Evolutionary conservation across 2,113 vertebrate species (phyloP).

Genomic region (Kryptolebias marmoratus): DNA sequence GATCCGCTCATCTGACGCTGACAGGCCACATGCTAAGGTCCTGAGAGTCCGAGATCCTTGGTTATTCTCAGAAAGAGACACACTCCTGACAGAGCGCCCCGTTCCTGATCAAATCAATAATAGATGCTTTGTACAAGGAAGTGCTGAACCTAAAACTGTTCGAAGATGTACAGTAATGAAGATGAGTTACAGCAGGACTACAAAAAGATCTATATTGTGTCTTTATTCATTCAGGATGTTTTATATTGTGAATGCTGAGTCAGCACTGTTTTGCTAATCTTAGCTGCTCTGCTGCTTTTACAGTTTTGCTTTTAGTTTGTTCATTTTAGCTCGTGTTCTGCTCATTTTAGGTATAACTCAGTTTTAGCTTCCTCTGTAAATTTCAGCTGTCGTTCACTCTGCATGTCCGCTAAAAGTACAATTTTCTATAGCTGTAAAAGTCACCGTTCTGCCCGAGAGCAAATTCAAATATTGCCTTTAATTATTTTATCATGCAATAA

Average conservation of each 20-base stretch:
- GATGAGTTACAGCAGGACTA: constrained; percentile 11
- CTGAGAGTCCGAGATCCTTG: constrained; percentile 32
- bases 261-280: no score
- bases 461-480: constrained; percentile 48
- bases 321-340: no score
- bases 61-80: constrained; percentile 60
- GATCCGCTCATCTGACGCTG: constrained; percentile 61
- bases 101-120: constrained; percentile 50
- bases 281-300: no score
- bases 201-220: neutral
- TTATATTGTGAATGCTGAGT: no score
- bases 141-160: neutral
- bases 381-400: no score
- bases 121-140: constrained; percentile 32
- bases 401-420: no score
- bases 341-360: no score
- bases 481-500: constrained; percentile 52
- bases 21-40: constrained; percentile 53
- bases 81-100: neutral
- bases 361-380: no score
- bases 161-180: neutral
- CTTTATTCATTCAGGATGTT: neutral
- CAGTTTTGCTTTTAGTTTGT: no score
- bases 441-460: constrained; percentile 24
- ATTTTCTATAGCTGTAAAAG: constrained; percentile 16